Evolutionary conservation across 2,797 vertebrate species (phyloP).

Genomic region (Melanotaenia parkinsoni): DNA sequence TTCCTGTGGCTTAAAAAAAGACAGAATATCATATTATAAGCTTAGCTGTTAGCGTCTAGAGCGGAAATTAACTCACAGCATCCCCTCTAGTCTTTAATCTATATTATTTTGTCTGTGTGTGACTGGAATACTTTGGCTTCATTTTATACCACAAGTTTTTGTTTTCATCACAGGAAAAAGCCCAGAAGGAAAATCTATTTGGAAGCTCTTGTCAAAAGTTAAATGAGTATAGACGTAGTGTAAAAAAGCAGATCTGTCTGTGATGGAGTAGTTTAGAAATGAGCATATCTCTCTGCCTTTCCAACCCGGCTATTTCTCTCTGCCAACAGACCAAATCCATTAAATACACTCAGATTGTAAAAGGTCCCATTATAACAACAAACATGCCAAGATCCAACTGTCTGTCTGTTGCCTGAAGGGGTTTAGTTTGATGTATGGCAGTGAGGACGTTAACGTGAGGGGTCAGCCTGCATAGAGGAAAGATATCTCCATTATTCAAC

Average conservation of each 20-base stretch:
- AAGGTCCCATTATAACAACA: constrained; percentile 65
- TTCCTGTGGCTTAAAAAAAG: neutral
- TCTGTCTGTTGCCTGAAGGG: constrained; percentile 35
- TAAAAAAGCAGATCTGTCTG: constrained; percentile 43
- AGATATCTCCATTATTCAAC: constrained; percentile 54
- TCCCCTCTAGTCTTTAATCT: neutral
- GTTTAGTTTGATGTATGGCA: constrained; percentile 61
- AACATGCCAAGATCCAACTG: constrained; percentile 60
- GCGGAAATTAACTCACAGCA: neutral
- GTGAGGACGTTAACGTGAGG: constrained; percentile 46
- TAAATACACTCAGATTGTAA: constrained; percentile 64
- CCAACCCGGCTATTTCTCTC: constrained; percentile 47
- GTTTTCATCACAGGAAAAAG: constrained; percentile 26
- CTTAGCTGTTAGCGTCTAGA: neutral
- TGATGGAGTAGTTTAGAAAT: constrained; percentile 59
- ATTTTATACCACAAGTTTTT: constrained; percentile 5
- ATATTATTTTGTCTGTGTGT: constrained; percentile 1
- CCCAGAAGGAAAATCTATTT: constrained; percentile 28
- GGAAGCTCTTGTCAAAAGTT: constrained; percentile 45
- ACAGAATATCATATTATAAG: constrained; percentile 1
- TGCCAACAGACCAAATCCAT: constrained; percentile 67
- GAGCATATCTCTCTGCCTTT: constrained; percentile 48
- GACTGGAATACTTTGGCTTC: constrained; percentile 16
- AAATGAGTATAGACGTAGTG: constrained; percentile 31
- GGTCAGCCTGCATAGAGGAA: constrained; percentile 32